Conservation (phyloP, 2,797 vertebrate species). For the Parauchenoglanis ngamensis region DNA sequence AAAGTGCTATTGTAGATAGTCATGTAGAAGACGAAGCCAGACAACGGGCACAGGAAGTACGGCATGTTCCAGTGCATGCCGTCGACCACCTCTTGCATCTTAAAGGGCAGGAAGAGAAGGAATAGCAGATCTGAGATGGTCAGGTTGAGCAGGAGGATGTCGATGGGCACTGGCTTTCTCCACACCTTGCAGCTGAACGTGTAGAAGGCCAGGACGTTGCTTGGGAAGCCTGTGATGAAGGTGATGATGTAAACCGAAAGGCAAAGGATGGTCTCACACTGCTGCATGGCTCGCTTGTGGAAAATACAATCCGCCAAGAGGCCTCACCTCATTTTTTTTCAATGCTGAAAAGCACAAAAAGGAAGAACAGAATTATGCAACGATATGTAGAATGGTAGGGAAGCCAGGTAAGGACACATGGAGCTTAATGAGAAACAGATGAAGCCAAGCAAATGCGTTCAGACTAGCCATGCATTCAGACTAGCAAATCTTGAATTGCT, state of each 20-base stretch:
- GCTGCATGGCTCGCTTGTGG: conserved; percentile 57
- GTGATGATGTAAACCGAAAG: conserved; percentile 77
- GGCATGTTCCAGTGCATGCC: conserved; percentile 73
- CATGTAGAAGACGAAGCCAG: conserved; percentile 81
- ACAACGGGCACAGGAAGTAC: conserved; percentile 76
- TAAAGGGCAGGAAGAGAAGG: conserved; percentile 81
- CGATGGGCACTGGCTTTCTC: conserved; percentile 75
- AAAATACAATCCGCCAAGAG: neutral
- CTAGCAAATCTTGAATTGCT: neutral
- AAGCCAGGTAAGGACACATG: neutral
- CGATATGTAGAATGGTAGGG: neutral
- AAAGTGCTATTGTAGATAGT: conserved; percentile 84
- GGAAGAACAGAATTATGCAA: neutral
- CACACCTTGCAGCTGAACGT: conserved; percentile 75
- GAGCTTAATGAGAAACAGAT: neutral
- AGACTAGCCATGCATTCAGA: neutral
- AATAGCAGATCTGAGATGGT: conserved; percentile 84
- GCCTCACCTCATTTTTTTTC: conserved; percentile 1
- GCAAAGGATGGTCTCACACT: conserved; percentile 67
- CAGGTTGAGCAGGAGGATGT: conserved; percentile 83
- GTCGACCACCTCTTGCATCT: conserved; percentile 77
- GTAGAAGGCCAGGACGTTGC: conserved; percentile 73
- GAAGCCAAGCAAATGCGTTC: neutral
- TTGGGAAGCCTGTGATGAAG: conserved; percentile 72
- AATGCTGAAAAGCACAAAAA: conserved; percentile 15